Conservation (phyloP, 2,113 vertebrate genomes). For the Bungarus multicinctus region DNA sequence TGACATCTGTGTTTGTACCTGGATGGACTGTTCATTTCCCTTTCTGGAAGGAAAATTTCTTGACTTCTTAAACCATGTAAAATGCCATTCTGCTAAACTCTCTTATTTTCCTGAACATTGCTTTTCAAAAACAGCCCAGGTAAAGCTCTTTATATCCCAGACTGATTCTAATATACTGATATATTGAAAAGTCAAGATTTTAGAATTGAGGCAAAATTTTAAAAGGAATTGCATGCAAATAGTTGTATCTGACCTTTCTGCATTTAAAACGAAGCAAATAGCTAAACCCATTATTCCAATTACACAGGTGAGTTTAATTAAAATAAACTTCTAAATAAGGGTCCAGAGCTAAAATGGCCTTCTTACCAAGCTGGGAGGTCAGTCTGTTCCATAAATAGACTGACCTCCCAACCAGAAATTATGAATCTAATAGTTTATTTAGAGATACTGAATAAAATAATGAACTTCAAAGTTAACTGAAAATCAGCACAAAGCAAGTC, state of each 20-base stretch:
- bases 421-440: accelerated
- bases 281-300: not conserved
- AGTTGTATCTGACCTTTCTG: not conserved
- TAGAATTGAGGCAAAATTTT: not conserved
- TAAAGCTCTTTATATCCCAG: not conserved
- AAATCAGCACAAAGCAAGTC: not conserved
- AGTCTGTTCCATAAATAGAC: not conserved
- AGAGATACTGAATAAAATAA: accelerated
- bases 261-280: not conserved
- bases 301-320: not conserved
- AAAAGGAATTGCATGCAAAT: not conserved
- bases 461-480: accelerated
- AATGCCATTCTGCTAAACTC: not conserved
- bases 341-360: not conserved
- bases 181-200: not conserved
- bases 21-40: not conserved
- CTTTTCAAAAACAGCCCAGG: not conserved
- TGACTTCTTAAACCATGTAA: not conserved
- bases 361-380: not conserved
- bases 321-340: not conserved
- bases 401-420: not conserved
- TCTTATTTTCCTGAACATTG: not conserved
- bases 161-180: not conserved
- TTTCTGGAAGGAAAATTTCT: not conserved
- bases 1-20: not conserved